Percentiles rank a stretch among this genome's conserved stretches.
These are phyloP conservation scores for Grapholita molesta DNA, from an alignment of 1,140 invertebrate genomes.

Conservation along the genomic window DNA sequence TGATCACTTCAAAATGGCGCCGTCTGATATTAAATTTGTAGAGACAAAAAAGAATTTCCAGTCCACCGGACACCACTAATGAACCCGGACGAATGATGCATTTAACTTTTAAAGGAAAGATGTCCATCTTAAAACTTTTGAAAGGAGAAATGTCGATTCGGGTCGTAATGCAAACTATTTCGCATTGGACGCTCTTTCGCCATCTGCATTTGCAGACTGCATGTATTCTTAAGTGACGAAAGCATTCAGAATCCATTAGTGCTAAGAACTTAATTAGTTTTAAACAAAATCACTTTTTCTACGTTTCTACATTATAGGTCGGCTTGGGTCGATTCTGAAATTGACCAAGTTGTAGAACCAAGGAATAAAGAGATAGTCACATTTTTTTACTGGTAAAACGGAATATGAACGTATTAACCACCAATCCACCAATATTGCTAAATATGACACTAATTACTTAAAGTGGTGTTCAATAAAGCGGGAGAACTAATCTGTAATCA, in stretches of 20 bases:
- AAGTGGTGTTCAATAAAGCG: background rate
- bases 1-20: constrained; percentile 2
- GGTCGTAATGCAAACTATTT: background rate
- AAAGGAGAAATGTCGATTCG: background rate
- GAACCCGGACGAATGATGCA: background rate
- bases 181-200: background rate
- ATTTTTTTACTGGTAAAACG: too few species aligned
- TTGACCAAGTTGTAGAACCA: too few species aligned
- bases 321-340: too few species aligned
- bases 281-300: too few species aligned
- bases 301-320: too few species aligned
- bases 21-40: constrained; percentile 7
- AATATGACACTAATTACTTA: background rate
- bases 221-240: constrained; percentile 10
- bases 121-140: background rate
- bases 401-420: too few species aligned
- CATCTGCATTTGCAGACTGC: background rate
- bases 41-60: constrained; percentile 2
- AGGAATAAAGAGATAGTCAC: too few species aligned
- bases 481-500: background rate
- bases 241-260: constrained; percentile 13
- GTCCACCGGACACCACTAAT: constrained; percentile 13
- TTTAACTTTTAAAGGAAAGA: constrained; percentile 5
- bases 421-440: background rate
- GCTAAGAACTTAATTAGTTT: too few species aligned